Evolutionary conservation across 2,888 invertebrate species (phyloP).

Genomic region (Villa cingulata): DNA sequence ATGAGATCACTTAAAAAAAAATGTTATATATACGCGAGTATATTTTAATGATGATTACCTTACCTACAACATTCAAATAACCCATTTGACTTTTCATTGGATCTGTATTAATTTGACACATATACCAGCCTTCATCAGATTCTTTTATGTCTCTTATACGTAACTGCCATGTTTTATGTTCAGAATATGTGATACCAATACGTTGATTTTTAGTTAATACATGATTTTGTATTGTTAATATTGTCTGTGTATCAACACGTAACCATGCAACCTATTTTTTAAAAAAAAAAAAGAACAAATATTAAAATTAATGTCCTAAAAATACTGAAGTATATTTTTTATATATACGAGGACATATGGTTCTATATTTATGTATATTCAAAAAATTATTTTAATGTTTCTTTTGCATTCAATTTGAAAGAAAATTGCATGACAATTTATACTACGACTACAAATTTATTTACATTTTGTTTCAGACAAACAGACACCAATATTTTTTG

Average conservation of each 20-base stretch:
- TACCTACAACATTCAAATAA: slow-evolving; percentile 78
- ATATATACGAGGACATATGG: too few relatives aligned
- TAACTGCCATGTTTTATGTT: slow-evolving; percentile 68
- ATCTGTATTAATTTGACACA: slow-evolving; percentile 38
- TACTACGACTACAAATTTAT: too few relatives aligned
- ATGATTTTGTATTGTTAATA: slow-evolving; percentile 74
- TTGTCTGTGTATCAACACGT: slow-evolving; percentile 65
- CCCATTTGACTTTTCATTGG: slow-evolving; percentile 57
- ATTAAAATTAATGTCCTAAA: too few relatives aligned
- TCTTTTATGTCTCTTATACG: slow-evolving; percentile 66
- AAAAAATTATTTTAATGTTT: too few relatives aligned
- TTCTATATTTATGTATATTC: too few relatives aligned
- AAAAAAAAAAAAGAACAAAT: neutral
- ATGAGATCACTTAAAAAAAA: neutral
- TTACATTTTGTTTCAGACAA: too few relatives aligned
- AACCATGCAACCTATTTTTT: slow-evolving; percentile 32
- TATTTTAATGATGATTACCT: slow-evolving; percentile 19
- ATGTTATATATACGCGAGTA: neutral
- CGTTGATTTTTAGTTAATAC: slow-evolving; percentile 84
- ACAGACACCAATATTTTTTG: too few relatives aligned
- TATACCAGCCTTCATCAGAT: slow-evolving; percentile 62
- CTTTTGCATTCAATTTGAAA: too few relatives aligned
- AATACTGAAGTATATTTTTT: too few relatives aligned
- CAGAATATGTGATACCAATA: slow-evolving; percentile 63
- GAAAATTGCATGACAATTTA: too few relatives aligned